Evolutionary conservation across 2,888 invertebrate genomes (phyloP).

Genomic region (Sinotaia quadrata): DNA sequence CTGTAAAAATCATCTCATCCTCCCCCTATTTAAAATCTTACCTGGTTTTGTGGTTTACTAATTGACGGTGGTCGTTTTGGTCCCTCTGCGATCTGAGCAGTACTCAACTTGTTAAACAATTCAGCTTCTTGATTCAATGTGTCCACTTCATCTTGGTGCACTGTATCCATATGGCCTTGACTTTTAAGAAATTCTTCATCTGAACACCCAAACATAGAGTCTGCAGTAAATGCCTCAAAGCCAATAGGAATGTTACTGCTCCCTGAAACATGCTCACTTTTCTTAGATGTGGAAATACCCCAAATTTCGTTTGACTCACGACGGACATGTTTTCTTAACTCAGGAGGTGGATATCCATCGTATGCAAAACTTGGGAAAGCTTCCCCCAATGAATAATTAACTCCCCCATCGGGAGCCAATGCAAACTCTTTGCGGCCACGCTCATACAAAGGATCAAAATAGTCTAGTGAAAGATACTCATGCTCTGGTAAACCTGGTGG

Average conservation of each 20-base stretch:
- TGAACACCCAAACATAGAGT: constrained; percentile 22
- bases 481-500: constrained; percentile 38
- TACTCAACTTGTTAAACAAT: too few relatives aligned
- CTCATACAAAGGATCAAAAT: constrained; percentile 61
- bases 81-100: too few relatives aligned
- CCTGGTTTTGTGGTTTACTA: too few relatives aligned
- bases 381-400: constrained; percentile 41
- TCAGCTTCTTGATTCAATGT: too few relatives aligned
- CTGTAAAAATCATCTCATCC: too few relatives aligned
- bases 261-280: not conserved
- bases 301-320: constrained; percentile 22
- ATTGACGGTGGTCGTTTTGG: too few relatives aligned
- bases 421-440: constrained; percentile 55
- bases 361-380: constrained; percentile 39
- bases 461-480: constrained; percentile 62
- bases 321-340: not conserved
- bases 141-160: too few relatives aligned
- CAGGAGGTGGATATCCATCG: constrained; percentile 20
- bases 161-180: too few relatives aligned
- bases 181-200: constrained; percentile 20
- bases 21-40: too few relatives aligned
- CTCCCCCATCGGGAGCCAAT: constrained; percentile 20
- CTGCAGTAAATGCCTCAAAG: constrained; percentile 30
- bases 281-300: constrained; percentile 19
- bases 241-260: constrained; percentile 13